Conservation (phyloP, 2,113 vertebrate genomes). For the Grus americana region DNA sequence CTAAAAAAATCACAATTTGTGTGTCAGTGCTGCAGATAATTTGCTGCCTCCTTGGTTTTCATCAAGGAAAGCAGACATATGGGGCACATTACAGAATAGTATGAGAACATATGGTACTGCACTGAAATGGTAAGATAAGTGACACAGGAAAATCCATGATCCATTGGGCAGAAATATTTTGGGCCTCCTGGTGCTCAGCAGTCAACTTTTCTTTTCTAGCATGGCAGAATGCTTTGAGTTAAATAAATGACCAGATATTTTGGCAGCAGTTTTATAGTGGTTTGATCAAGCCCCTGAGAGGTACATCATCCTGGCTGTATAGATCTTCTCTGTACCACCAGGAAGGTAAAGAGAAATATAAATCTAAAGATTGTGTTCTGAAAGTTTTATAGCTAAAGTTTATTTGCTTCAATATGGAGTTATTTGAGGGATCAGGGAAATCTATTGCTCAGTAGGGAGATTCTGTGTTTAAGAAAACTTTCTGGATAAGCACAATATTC, state of each 20-base stretch:
- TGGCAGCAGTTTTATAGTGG: not conserved
- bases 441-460: not conserved
- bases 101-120: not conserved
- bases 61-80: conserved; percentile 17
- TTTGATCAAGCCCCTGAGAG: not conserved
- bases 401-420: conserved; percentile 8
- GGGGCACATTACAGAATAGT: not conserved
- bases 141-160: not conserved
- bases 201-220: not conserved
- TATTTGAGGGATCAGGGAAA: not conserved
- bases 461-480: not conserved
- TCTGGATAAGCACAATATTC: not conserved
- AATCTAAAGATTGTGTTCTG: not conserved
- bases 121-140: not conserved
- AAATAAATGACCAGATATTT: not conserved
- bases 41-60: not conserved
- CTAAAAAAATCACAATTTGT: not conserved
- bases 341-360: not conserved
- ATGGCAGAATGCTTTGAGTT: conserved; percentile 7
- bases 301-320: not conserved
- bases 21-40: conserved; percentile 8
- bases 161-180: not conserved
- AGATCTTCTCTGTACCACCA: not conserved
- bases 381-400: not conserved
- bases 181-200: not conserved